A percentile compares a stretch with the other conserved stretches of the same genome.
Evolutionary conservation across 2,888 invertebrate genomes (phyloP).

Genomic region (Limnephilus marmoratus): DNA sequence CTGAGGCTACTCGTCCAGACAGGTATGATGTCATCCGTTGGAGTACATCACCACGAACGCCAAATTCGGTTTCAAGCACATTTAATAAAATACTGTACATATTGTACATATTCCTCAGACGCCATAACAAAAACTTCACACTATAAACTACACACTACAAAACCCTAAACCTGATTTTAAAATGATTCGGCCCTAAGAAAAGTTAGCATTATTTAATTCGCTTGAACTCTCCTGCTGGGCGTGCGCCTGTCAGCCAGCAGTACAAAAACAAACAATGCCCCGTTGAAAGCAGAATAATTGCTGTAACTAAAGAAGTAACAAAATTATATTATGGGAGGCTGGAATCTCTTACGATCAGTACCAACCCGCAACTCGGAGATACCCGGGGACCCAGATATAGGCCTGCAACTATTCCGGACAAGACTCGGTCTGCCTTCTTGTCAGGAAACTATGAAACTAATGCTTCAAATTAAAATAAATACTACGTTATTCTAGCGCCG

Average conservation of each 20-base stretch:
- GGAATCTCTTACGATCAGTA: not conserved
- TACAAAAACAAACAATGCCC: slow-evolving; percentile 62
- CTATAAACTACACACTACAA: too few relatives aligned
- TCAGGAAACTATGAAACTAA: not conserved
- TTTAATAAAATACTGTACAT: too few relatives aligned
- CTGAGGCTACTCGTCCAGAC: too few relatives aligned
- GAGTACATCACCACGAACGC: too few relatives aligned
- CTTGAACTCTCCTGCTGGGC: slow-evolving; percentile 24
- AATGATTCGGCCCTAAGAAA: not conserved
- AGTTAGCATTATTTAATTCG: not conserved
- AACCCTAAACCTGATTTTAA: not conserved
- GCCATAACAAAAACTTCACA: too few relatives aligned
- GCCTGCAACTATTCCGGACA: not conserved
- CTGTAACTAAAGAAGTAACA: slow-evolving; percentile 38
- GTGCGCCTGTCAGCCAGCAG: slow-evolving; percentile 51
- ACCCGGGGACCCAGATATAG: not conserved
- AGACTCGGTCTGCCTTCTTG: not conserved
- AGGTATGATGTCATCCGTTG: too few relatives aligned
- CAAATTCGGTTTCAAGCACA: too few relatives aligned
- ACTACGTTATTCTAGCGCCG: not conserved
- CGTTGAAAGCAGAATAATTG: slow-evolving; percentile 54
- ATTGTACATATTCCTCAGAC: too few relatives aligned
- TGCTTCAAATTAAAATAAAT: not conserved
- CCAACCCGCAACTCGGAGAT: not conserved
- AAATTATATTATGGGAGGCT: slow-evolving; percentile 18